Percentiles rank a stretch among this genome's conserved stretches.
Conservation (phyloP, 2,888 invertebrate species). For the Mimachlamys varia region DNA sequence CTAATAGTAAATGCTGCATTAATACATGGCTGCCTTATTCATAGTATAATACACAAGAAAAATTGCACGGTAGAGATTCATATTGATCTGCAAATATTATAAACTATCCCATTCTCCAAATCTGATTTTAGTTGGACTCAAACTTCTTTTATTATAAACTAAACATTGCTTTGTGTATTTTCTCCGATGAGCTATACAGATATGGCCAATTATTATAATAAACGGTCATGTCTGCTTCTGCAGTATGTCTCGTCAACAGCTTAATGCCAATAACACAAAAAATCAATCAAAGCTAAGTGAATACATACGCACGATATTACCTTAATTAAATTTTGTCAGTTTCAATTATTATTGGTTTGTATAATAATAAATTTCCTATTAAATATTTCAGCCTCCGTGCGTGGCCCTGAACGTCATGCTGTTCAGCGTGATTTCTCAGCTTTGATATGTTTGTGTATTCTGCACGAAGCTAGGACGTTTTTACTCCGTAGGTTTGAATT, state of each 20-base stretch:
- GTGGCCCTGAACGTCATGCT: neutral
- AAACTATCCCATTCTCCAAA: neutral
- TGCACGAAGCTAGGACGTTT: too few relatives aligned
- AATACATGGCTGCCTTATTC: neutral
- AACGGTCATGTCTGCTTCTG: neutral
- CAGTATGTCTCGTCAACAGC: neutral
- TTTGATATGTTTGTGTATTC: neutral
- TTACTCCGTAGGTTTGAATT: too few relatives aligned
- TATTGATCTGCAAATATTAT: neutral
- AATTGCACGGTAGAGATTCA: neutral
- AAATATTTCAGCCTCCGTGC: neutral
- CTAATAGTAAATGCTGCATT: too few relatives aligned
- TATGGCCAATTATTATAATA: neutral
- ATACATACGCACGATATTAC: neutral
- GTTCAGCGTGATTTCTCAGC: neutral
- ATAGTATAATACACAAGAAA: neutral
- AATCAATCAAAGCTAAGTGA: neutral
- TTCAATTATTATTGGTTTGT: neutral
- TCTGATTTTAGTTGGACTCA: neutral
- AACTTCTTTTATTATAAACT: neutral
- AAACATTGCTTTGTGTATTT: neutral
- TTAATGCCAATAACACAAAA: neutral
- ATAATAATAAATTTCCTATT: neutral
- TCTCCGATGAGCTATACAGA: neutral
- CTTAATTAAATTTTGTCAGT: neutral